These are phyloP conservation scores for Pseudonaja textilis DNA, from an alignment of 2,113 vertebrate genomes.

Conservation along the genomic window DNA sequence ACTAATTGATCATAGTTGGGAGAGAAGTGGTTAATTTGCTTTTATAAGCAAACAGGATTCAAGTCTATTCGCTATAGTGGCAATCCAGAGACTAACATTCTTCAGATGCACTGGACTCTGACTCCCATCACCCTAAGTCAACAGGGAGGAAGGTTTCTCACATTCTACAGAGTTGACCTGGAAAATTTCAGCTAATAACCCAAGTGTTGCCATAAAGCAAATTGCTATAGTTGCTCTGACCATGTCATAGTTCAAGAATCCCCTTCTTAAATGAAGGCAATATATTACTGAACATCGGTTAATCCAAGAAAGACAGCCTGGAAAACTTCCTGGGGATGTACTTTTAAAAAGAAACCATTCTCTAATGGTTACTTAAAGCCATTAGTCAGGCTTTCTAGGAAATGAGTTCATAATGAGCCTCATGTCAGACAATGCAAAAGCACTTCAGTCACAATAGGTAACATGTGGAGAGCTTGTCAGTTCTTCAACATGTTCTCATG, in stretches of 20 bases:
- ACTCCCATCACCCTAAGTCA: not conserved
- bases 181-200: not conserved
- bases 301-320: not conserved
- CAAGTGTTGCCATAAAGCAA: not conserved
- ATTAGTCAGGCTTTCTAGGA: not conserved
- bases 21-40: not conserved
- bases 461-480: not conserved
- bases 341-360: not conserved
- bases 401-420: not conserved
- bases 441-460: not conserved
- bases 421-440: not conserved
- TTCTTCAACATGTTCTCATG: not conserved
- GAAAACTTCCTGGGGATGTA: not conserved
- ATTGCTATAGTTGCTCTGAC: not conserved
- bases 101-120: not conserved
- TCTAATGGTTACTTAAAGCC: not conserved
- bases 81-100: not conserved
- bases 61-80: not conserved
- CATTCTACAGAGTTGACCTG: not conserved
- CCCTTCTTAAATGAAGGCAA: not conserved
- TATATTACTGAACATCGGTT: not conserved
- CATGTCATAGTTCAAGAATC: not conserved
- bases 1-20: not conserved
- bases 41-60: not conserved
- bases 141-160: not conserved